Evolutionary conservation across 2,888 invertebrate species (phyloP), one percentile per base, ranked within the genome.

Genomic region (Eurytoma adleriae): DNA sequence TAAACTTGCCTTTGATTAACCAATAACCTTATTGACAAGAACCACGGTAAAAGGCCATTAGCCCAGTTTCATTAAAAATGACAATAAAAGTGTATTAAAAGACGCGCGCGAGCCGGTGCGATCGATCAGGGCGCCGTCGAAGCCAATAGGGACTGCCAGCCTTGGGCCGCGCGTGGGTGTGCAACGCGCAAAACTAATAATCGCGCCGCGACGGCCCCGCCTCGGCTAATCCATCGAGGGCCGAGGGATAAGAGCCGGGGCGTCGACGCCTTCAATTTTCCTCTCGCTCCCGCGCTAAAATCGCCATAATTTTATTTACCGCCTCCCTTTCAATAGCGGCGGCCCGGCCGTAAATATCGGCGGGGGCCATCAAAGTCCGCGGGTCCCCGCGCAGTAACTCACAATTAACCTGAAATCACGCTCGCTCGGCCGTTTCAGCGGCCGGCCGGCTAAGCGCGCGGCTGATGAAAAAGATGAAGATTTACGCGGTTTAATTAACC

Each of bases 401-500:
- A 81, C 75, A 56, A 81, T 81, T 81, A 81, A 71, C 71, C 71
- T 68, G 77, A 68, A 77, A 80, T 70, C 76, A 67, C 80, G 68
- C 40, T 4, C n/a, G 56, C 40, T 48, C 14, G 48, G 61, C 56
- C n/a, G n/a, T n/a, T 4, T 24, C 18, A 12, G 7, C 30, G 16
- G 14, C 20, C 5, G n/a, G 18, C 3, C 48, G 1, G 48, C 18
- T 10, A n/a, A 12, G 10, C 18, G 13, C 70, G 48, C 14, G 10
- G 12, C 24, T 50, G 62, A 20, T n/a, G 40, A 62, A 69, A 61
- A 79, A 74, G 73, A 76, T 64, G 79, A 79, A 81, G 81, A 82
- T 82, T 80, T 82, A 82, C 79, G 74, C 54, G 78, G 79, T 74
- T 80, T 82, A 82, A 80, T 82, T 82, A 82, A 70, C 61, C 18